Base-by-base conservation (phyloP, 2,113 vertebrate genomes). In the Tupaia chinensis region DNA sequence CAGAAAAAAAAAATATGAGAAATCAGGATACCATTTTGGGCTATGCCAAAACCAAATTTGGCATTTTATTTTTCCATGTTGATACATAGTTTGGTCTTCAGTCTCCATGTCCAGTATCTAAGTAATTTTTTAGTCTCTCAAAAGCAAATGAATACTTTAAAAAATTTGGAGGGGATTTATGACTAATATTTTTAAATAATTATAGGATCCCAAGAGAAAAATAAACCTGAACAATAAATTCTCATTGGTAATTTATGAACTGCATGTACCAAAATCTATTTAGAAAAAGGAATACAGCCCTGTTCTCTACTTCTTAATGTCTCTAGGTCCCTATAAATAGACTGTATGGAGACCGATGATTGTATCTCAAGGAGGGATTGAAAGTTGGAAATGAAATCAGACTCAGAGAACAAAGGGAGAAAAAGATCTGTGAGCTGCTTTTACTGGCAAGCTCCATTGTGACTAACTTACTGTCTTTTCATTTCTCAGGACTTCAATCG, bases 101-200 rank as follows among this genome's bases (percentile, higher is more conserved):
- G 60, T 94, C 92, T 96, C 80, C 97, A 96, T 93, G 89, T 95
- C 94, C 98, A 97, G 85, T 97, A 96, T 19, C 80, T n/a, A 15
- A 97, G 86, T 97, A 34, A 96, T 65, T 94, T 97, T 84, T 97
- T 86, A 97, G 84, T 76, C 77, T 97, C 92, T 95, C 82, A 86
- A 98, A 98, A 96, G 78, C 83, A 97, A 98, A 97, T 97, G 70
- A 97, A 96, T 97, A 97, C 89, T 98, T 98, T 97, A 95, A 95
- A 89, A 83, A 96, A 87, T 97, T 84, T 66, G 27, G 27, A 19
- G 84, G 79, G 90, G 95, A 98, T 60, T 97, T 77, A 85, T 78
- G 73, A 95, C 81, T 97, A 98, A 93, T 93, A 87, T 97, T 95
- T 97, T 27, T 56, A 97, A 98, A 97, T 92, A 98, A 98, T 98